These are phyloP conservation scores for Sinocyclocheilus anophthalmus DNA, from an alignment of 2,113 vertebrate species.

Conservation along the genomic window DNA sequence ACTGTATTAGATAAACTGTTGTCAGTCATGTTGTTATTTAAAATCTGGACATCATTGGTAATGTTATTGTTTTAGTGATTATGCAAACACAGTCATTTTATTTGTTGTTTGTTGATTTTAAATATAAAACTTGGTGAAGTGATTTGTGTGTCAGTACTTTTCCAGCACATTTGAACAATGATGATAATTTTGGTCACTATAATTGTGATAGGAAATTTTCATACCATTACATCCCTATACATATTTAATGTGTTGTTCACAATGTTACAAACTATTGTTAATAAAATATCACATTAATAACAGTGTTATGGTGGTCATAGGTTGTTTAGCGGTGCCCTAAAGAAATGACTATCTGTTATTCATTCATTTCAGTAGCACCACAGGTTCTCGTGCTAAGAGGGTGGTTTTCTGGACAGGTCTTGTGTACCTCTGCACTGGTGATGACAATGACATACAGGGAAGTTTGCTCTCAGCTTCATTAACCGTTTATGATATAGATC, in stretches of 20 bases:
- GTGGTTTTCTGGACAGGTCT: conserved; percentile 10
- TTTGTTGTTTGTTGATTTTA: no score
- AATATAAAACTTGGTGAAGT: no score
- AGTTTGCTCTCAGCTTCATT: background rate
- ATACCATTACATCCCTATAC: no score
- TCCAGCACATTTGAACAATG: no score
- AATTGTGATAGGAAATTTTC: no score
- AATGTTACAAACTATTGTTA: background rate
- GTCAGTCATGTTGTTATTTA: no score
- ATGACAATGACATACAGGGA: conserved; percentile 25
- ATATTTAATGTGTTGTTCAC: background rate
- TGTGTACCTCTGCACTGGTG: background rate
- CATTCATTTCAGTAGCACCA: background rate
- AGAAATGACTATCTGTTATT: conserved; percentile 12
- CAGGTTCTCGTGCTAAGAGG: background rate
- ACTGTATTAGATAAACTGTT: no score
- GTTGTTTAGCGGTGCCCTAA: conserved; percentile 4
- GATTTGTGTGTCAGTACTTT: no score
- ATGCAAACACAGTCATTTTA: no score
- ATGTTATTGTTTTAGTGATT: no score
- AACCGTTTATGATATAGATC: background rate
- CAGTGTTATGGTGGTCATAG: background rate
- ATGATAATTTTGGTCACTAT: no score
- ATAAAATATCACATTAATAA: background rate
- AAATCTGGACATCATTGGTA: no score